Percentiles rank a stretch among this genome's conserved stretches.
These are phyloP conservation scores for Crotalus tigris DNA, from an alignment of 2,113 vertebrate genomes.

Conservation along the genomic window DNA sequence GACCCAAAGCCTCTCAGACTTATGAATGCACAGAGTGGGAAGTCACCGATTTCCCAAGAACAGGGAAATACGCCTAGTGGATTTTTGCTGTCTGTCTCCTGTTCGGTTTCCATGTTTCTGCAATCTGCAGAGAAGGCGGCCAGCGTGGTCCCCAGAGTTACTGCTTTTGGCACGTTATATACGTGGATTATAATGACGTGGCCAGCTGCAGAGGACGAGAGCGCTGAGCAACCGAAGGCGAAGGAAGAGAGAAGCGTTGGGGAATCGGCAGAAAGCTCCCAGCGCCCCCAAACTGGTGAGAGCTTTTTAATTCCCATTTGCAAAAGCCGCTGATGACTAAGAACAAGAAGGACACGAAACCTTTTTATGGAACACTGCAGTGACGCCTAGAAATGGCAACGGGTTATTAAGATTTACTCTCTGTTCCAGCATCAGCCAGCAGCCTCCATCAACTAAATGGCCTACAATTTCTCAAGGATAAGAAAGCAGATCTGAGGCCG, in stretches of 20 bases:
- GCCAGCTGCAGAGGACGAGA: neutral
- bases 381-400: neutral
- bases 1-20: neutral
- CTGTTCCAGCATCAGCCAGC: neutral
- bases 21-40: neutral
- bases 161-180: constrained; percentile 35
- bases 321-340: neutral
- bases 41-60: neutral
- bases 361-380: neutral
- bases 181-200: constrained; percentile 31
- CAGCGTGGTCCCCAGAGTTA: constrained; percentile 21
- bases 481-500: neutral
- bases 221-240: neutral
- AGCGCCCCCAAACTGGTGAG: neutral
- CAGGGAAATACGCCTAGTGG: neutral
- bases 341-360: accelerated
- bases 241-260: neutral
- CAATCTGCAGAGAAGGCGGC: constrained; percentile 5
- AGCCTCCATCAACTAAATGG: neutral
- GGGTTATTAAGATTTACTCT: neutral
- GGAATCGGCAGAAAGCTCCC: neutral
- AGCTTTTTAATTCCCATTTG: neutral
- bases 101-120: constrained; percentile 8
- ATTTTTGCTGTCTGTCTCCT: neutral
- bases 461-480: neutral